Evolutionary conservation across 2,113 vertebrate genomes (phyloP), one percentile per base, ranked within the genome.

Genomic region (Pedionomus torquatus): DNA sequence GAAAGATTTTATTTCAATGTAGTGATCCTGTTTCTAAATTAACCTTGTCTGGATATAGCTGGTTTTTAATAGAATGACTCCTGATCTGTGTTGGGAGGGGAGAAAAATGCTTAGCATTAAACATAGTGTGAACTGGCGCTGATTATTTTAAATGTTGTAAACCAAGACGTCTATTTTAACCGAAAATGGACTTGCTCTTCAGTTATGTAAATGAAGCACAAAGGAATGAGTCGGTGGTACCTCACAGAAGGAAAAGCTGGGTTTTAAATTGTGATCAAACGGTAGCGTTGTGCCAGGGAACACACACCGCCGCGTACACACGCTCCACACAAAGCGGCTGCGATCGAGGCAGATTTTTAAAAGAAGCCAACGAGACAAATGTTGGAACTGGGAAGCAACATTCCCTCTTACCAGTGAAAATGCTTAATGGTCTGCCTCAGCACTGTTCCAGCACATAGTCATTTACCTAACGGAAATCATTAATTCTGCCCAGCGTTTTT

Each of bases 391-490:
- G 51, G 51, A 86, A 69, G 33, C 49, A 26, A 44, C 57, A 55
- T 71, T 58, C 60, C 64, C 71, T 81, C 65, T 31, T 80, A 43
- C 41, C 46, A 37, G 65, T 72, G 80, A 76, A 95, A 89, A 71
- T 11, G 30, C 26, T 61, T 58, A 54, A 68, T 28, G 81, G 48
- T 16, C 63, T 20, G 61, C 55, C 61, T 89, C n/a, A 58, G 84
- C 90, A 43, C 16, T 63, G 43, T 92, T 95, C 85, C 87, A 96
- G 78, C 80, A 54, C 77, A n/a, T 1, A 66, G 61, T 6, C 54
- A 72, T 94, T 96, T 90, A 86, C 79, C 88, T 95, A 78, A 68
- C 46, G 54, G 90, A 95, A 98, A 95, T 91, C 80, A 93, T 96
- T 95, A 85, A 96, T 95, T 96, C 91, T 92, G 74, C 68, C 48